A percentile compares a stretch with the other conserved stretches of the same genome.
Conservation (phyloP, 2,113 vertebrate species). For the Oreamnos americanus region DNA sequence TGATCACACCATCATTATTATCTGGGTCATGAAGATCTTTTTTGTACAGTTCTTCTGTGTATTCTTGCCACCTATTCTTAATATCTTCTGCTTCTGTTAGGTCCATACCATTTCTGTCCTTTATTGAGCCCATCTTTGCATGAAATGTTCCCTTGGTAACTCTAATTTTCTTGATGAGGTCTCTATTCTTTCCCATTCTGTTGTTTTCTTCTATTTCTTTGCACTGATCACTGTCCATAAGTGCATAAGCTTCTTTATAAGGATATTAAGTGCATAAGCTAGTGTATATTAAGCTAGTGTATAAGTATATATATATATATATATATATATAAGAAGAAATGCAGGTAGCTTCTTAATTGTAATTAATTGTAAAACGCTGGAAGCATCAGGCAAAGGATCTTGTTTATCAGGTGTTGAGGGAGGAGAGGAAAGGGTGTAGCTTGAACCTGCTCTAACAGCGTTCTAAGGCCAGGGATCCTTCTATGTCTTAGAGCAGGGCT, state of each 20-base stretch:
- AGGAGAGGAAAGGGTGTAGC: neutral
- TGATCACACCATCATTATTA: neutral
- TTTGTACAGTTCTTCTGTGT: neutral
- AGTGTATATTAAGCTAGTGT: neutral
- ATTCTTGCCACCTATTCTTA: neutral
- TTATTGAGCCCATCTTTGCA: neutral
- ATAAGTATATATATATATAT: neutral
- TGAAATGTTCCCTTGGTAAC: neutral
- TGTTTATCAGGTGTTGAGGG: neutral
- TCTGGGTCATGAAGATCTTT: neutral
- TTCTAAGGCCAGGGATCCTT: neutral
- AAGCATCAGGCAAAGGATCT: neutral
- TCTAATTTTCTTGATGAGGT: neutral
- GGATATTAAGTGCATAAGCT: neutral
- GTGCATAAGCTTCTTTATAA: neutral
- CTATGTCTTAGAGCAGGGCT: neutral
- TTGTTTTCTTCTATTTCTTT: neutral
- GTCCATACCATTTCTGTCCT: neutral
- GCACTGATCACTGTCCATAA: neutral
- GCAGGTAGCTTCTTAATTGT: neutral
- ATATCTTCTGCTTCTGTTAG: neutral
- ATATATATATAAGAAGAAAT: neutral
- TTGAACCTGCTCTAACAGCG: slow-evolving; percentile 9
- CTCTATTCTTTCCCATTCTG: neutral
- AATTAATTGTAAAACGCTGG: neutral